Evolutionary conservation across 2,113 vertebrate genomes (phyloP).

Genomic region (Phyllostomus hastatus): DNA sequence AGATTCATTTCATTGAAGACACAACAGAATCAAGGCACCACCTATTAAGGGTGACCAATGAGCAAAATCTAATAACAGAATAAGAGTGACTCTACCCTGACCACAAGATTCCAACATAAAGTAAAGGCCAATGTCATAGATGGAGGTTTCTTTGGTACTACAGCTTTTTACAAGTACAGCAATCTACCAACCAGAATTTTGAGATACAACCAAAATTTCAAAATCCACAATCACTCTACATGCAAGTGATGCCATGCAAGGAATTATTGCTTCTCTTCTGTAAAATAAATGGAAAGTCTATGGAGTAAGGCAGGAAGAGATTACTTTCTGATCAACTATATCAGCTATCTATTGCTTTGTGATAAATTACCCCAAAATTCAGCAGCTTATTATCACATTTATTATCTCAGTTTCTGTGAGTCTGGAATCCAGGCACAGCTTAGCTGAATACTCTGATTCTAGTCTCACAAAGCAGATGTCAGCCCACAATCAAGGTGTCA

Average conservation of each 20-base stretch:
- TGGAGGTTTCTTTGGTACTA: background rate
- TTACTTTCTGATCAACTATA: background rate
- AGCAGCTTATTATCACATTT: background rate
- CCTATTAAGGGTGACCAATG: background rate
- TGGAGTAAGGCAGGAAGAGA: background rate
- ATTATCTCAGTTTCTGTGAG: background rate
- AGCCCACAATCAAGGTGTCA: background rate
- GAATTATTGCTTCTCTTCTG: background rate
- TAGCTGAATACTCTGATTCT: background rate
- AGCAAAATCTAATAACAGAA: background rate
- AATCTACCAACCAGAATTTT: background rate
- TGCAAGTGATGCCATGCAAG: background rate
- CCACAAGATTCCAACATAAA: background rate
- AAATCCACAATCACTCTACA: background rate
- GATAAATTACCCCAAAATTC: background rate
- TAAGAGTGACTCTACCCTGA: background rate
- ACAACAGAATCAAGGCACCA: background rate
- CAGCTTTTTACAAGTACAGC: background rate
- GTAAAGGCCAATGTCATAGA: background rate
- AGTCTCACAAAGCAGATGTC: background rate
- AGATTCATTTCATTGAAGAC: background rate
- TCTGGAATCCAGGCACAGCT: background rate
- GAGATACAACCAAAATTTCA: constrained; percentile 21
- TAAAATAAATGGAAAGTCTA: background rate
- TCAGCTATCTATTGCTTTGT: background rate